Conservation (phyloP, 2,888 invertebrate species). For the Drosophila anomalata region DNA sequence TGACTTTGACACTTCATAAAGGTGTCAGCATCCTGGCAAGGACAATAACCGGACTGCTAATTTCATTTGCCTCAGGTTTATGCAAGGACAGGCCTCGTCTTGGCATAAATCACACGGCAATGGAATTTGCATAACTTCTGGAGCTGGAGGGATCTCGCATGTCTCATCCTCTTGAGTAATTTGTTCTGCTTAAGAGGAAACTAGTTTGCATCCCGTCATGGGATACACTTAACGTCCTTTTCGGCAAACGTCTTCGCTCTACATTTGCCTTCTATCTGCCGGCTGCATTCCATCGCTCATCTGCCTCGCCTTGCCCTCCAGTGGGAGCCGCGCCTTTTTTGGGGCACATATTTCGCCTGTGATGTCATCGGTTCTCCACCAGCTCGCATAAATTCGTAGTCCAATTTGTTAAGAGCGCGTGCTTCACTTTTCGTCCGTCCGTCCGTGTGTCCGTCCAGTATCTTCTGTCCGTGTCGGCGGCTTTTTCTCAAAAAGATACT, state of each 20-base stretch:
- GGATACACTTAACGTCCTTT: slow-evolving; percentile 40
- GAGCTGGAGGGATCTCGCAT: slow-evolving; percentile 17
- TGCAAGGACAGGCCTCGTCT: slow-evolving; percentile 58
- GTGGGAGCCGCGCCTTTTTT: slow-evolving; percentile 68
- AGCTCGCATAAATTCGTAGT: slow-evolving; percentile 71
- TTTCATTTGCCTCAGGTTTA: slow-evolving; percentile 74
- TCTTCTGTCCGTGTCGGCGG: slow-evolving; percentile 49
- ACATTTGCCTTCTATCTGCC: slow-evolving; percentile 34
- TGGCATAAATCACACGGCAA: slow-evolving; percentile 61
- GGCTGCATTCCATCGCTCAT: slow-evolving; percentile 45
- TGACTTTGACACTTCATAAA: slow-evolving; percentile 79
- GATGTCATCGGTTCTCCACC: slow-evolving; percentile 65
- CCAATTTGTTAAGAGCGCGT: slow-evolving; percentile 78
- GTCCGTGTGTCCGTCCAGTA: slow-evolving; percentile 1
- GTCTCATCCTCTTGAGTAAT: slow-evolving; percentile 47
- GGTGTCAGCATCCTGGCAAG: slow-evolving; percentile 58
- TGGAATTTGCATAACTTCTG: slow-evolving; percentile 66
- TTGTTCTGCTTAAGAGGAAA: slow-evolving; percentile 63
- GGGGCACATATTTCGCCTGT: slow-evolving; percentile 71
- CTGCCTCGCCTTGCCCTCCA: slow-evolving; percentile 36
- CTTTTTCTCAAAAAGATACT: slow-evolving; percentile 72
- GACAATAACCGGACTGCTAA: slow-evolving; percentile 41
- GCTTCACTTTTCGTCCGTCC: slow-evolving; percentile 63
- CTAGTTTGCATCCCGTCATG: slow-evolving; percentile 69
- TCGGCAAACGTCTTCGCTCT: slow-evolving; percentile 27